These are phyloP conservation scores for Hirtodrosophila cameraria DNA, from an alignment of 2,888 invertebrate species.

Conservation along the genomic window DNA sequence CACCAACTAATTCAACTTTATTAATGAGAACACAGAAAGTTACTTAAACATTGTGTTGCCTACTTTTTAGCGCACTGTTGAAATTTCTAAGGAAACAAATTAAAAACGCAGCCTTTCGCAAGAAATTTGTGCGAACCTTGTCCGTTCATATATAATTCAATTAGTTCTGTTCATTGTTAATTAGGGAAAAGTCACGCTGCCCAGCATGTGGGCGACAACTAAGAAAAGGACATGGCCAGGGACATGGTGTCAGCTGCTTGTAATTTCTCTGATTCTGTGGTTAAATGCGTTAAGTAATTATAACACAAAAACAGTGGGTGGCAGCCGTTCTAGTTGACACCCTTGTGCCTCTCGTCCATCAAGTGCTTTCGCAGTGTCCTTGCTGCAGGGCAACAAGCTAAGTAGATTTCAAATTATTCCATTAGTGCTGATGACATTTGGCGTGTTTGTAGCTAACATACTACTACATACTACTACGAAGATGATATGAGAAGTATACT, in stretches of 20 bases:
- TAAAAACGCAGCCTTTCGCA: constrained; percentile 3
- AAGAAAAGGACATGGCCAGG: constrained; percentile 24
- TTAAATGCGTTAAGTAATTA: constrained; percentile 74
- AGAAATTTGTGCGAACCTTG: constrained; percentile 6
- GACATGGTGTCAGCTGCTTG: constrained; percentile 42
- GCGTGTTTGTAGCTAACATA: constrained; percentile 18
- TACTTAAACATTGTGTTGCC: constrained; percentile 28
- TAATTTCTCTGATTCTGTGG: constrained; percentile 44
- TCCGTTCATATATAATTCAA: constrained; percentile 57
- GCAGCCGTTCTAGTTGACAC: no score
- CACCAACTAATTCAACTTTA: constrained; percentile 2
- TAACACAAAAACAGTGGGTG: constrained; percentile 62
- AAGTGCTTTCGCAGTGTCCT: constrained; percentile 36
- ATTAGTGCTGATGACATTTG: constrained; percentile 77
- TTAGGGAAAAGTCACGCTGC: constrained; percentile 41
- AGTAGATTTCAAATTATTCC: constrained; percentile 80
- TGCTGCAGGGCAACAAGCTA: constrained; percentile 50
- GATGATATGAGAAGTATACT: constrained; percentile 49
- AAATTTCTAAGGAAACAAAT: constrained; percentile 9
- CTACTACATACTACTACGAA: not conserved
- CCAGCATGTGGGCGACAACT: constrained; percentile 29
- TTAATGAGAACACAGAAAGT: not conserved
- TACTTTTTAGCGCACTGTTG: constrained; percentile 20
- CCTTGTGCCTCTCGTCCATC: no score
- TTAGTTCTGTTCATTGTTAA: constrained; percentile 63